Evolutionary conservation across 1,140 invertebrate species (phyloP), one percentile per base, ranked within the genome.

Genomic region (Zelostemma sp.): DNA sequence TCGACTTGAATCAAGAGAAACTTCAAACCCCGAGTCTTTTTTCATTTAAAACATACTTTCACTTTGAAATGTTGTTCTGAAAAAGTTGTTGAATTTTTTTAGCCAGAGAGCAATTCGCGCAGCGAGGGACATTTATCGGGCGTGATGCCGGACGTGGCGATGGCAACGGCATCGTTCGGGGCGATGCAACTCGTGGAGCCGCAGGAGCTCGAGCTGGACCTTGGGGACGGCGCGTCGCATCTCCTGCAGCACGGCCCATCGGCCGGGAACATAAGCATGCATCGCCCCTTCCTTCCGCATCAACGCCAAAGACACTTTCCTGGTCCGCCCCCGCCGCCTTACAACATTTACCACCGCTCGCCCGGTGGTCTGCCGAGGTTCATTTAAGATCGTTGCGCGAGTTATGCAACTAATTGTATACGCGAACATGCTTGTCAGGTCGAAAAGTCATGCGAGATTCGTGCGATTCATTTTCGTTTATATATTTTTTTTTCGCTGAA

Each of bases 81-180:
- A n/a, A n/a, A n/a, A 18, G 12, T 45, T 49, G 31, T 11, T 35
- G 1, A 9, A 2, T 50, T 57, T 14, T 66, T 80, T 73, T 80
- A 91, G 82, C 85, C 85, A 61, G 89, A 88, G 66, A 86, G 82
- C 62, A 89, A 88, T 75, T 88, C 87, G 6, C 89, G 89, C 71
- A 88, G 87, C 72, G 91, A 92, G 49, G 89, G 90, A 18, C 90
- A 91, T 72, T 82, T 94, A 28, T 94, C 92, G 47, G 92, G 93
- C 65, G 90, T 92, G 72, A 94, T 95, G 91, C 93, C 93, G 1
- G 93, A 95, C 81, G 93, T 95, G 45, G 93, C 93, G n/a, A 93
- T 95, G 91, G 93, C 93, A 25, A 93, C 93, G 0, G 88, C 91
- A 1, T 91, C 91, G 0, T 85, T 93, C 35, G 88, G 88, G 9